phyloP scores from a whole-genome alignment of 2,797 vertebrate species.

The Pygocentrus nattereri region DNA sequence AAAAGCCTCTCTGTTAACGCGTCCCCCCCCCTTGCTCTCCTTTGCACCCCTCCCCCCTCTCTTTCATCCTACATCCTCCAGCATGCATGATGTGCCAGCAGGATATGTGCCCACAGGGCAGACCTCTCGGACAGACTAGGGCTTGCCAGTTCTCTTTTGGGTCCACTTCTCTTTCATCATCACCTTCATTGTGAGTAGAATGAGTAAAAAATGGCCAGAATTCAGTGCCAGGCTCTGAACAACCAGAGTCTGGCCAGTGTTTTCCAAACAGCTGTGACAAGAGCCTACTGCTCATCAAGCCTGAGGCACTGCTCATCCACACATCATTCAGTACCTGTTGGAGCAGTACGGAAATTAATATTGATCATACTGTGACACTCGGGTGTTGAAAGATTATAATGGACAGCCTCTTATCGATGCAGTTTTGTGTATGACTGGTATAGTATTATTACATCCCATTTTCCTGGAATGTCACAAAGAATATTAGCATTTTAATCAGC shows the following conservation, averaged over 20 bases:
- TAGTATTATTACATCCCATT: slow-evolving; percentile 28
- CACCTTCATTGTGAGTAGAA: slow-evolving; percentile 41
- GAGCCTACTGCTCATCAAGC: not conserved
- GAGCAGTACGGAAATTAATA: slow-evolving; percentile 40
- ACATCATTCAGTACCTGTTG: slow-evolving; percentile 22
- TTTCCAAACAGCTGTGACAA: not conserved
- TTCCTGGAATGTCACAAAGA: not conserved
- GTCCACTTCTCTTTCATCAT: slow-evolving; percentile 41
- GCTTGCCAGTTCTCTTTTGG: slow-evolving; percentile 36
- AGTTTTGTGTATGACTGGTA: slow-evolving; percentile 15
- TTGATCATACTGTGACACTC: slow-evolving; percentile 27
- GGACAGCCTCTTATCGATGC: slow-evolving; percentile 14
- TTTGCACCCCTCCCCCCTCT: slow-evolving; percentile 13
- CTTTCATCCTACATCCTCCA: slow-evolving; percentile 55
- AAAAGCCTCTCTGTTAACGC: slow-evolving; percentile 47
- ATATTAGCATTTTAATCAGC: slow-evolving; percentile 36
- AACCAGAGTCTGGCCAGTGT: not conserved
- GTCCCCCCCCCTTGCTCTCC: slow-evolving; percentile 19
- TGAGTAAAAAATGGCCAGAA: not conserved
- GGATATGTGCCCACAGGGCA: slow-evolving; percentile 49
- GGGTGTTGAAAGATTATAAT: slow-evolving; percentile 29
- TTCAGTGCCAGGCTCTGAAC: not conserved
- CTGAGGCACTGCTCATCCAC: slow-evolving; percentile 5
- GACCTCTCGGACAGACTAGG: slow-evolving; percentile 35
- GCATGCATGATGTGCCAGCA: slow-evolving; percentile 58